Percentiles rank a stretch among this genome's conserved stretches.
These are phyloP conservation scores for Cremastinae sp. DNA, from an alignment of 2,888 invertebrate species.

Conservation along the genomic window DNA sequence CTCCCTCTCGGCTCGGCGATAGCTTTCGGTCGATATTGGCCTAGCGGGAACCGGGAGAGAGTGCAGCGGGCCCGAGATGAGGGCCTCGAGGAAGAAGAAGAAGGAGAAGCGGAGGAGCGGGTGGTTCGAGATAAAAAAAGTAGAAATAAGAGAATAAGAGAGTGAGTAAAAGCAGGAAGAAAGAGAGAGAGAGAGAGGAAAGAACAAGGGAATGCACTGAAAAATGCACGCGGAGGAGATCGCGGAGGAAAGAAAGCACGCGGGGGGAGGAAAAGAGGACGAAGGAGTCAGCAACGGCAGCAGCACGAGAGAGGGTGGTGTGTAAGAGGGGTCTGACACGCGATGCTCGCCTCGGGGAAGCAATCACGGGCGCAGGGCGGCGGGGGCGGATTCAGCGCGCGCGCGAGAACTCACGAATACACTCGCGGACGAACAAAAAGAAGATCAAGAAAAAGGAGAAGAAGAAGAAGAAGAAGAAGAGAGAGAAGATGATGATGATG, in stretches of 20 bases:
- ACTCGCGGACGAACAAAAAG: constrained; percentile 3
- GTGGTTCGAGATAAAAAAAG: constrained; percentile 18
- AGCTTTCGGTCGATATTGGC: constrained; percentile 8
- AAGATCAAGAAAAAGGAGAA: constrained; percentile 44
- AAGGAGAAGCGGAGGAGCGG: constrained; percentile 40
- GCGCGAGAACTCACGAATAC: constrained; percentile 18
- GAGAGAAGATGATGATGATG: constrained; percentile 21
- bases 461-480: constrained; percentile 20
- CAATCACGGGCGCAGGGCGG: constrained; percentile 78
- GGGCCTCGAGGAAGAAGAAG: constrained; percentile 47
- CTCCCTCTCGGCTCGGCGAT: constrained; percentile 1
- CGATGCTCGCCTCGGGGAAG: constrained; percentile 79
- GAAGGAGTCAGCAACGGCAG: constrained; percentile 64
- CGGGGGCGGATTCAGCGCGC: constrained; percentile 76
- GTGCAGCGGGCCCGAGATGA: constrained; percentile 41
- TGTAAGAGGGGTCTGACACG: constrained; percentile 79
- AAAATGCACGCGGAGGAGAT: constrained; percentile 39
- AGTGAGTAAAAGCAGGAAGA: not conserved
- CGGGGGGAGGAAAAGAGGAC: constrained; percentile 54
- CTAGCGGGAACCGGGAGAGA: constrained; percentile 30
- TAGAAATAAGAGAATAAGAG: constrained; percentile 10
- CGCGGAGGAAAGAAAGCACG: constrained; percentile 54
- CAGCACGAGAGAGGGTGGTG: constrained; percentile 69
- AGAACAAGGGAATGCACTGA: constrained; percentile 31
- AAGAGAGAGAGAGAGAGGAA: not conserved